Base-by-base conservation (phyloP, 2,797 vertebrate species). In the Macrochelys suwanniensis region DNA sequence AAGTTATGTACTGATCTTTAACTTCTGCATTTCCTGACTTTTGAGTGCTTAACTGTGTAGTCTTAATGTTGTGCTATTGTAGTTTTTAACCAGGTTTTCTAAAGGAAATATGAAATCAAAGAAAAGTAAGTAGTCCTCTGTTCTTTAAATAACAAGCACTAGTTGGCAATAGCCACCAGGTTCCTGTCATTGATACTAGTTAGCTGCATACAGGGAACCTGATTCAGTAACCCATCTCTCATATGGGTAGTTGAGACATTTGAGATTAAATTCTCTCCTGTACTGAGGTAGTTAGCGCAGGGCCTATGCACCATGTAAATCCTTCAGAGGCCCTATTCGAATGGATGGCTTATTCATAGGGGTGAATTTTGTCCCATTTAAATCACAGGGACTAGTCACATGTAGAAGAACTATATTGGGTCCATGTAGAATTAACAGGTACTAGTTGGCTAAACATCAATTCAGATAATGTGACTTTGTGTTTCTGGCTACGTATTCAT, bases 101-200 rank as follows among this genome's bases (percentile, higher is more conserved):
- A 94, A 83, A 84, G 50, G 82, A 83, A 85, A 90, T 77, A 91
- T 78, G 31, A 57, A 82, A 74, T 56, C 17, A 79, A 49, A 54
- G n/a, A 51, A 89, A 51, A 96, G 65, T 57, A 49, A 76, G 19
- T 71, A 42, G 4, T 90, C 26, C 13, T 17, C 5, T 96, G 17
- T 86, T 86, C 42, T 25, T 89, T 33, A 54, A 59, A 15, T 93
- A 88, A 26, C 33, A 85, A 81, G 53, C 28, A 47, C 51, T 86
- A 19, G 3, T 16, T 61, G 89, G 23, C 2, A 0, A 54, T 84
- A 88, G 19, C 31, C 84, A 65, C 42, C 61, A 31, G 28, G 10
- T 45, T 5, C 23, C 37, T 26, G 12, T 74, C 42, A 74, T 45
- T 74, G 37, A 25, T 23, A 42, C 2, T 45, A 68, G 61, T n/a